Conservation (phyloP, 64 coral and sea anemone genomes). For the Cladopsammia gracilis region DNA sequence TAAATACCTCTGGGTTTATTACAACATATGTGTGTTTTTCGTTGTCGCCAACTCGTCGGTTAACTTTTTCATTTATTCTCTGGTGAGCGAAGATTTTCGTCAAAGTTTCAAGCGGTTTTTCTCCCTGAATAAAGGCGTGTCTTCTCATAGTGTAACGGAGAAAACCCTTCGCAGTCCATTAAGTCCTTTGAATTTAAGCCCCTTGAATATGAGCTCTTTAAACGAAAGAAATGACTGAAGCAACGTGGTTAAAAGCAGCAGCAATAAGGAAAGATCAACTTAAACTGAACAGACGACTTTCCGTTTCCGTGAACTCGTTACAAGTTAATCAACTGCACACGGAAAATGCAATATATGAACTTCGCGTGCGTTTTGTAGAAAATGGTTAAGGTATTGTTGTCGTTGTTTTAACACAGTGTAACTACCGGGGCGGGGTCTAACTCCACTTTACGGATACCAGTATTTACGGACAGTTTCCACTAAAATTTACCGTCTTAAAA, state of each 20-base stretch:
- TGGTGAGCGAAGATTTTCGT: slow-evolving; percentile 78
- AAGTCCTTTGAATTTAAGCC: not conserved
- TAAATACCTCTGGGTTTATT: slow-evolving; percentile 74
- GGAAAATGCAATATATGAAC: no score
- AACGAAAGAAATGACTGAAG: slow-evolving; percentile 2
- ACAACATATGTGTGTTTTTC: slow-evolving; percentile 52
- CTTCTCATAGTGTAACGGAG: not conserved
- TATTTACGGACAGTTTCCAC: no score
- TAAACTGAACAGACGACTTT: no score
- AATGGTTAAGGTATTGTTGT: no score
- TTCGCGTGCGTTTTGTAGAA: no score
- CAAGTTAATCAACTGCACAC: no score
- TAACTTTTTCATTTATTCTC: slow-evolving; percentile 81
- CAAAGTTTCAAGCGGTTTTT: slow-evolving; percentile 49
- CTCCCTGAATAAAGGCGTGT: not conserved
- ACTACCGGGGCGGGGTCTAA: no score
- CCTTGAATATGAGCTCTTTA: not conserved
- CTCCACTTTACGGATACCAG: no score
- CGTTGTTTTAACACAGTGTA: no score
- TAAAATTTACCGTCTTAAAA: no score
- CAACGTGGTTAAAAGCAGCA: not conserved
- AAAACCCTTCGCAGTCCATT: not conserved
- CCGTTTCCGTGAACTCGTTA: no score
- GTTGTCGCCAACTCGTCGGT: slow-evolving; percentile 74
- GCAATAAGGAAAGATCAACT: not conserved